phyloP scores from a whole-genome alignment of 2,888 invertebrate species.

The Agrochola lota region DNA sequence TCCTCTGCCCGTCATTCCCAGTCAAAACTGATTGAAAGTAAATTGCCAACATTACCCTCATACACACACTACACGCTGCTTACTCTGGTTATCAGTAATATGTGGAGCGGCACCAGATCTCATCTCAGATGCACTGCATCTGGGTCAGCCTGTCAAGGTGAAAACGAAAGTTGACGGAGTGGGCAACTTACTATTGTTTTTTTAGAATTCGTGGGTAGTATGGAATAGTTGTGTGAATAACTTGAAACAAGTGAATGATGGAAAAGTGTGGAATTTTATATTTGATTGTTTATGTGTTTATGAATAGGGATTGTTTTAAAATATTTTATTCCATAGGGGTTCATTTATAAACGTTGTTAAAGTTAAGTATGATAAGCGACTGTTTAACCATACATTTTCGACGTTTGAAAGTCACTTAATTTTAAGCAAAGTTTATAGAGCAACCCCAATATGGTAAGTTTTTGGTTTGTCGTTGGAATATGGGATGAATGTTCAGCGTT shows the following conservation, averaged over 20 bases:
- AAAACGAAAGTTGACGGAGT: constrained; percentile 65
- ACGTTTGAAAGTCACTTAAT: too few species aligned
- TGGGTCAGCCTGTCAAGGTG: constrained; percentile 68
- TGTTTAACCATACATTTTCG: too few species aligned
- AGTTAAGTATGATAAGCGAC: too few species aligned
- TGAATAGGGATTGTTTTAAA: background rate
- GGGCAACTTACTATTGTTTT: constrained; percentile 51
- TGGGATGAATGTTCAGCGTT: background rate
- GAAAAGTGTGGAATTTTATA: background rate
- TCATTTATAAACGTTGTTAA: too few species aligned
- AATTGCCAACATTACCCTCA: constrained; percentile 55
- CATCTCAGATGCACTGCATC: constrained; percentile 41
- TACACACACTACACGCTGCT: constrained; percentile 7
- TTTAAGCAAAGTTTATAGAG: too few species aligned
- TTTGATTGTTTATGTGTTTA: constrained; percentile 5
- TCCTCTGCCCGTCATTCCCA: constrained; percentile 23
- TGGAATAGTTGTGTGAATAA: constrained; percentile 42
- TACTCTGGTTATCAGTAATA: constrained; percentile 54
- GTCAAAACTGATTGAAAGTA: constrained; percentile 66
- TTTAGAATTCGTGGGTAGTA: constrained; percentile 39
- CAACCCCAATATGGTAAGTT: background rate
- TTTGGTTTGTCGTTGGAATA: background rate
- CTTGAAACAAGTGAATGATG: constrained; percentile 18
- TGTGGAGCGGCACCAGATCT: constrained; percentile 70
- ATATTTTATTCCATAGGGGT: background rate